Conservation (phyloP, 1,140 invertebrate species). For the Ephestia elutella region DNA sequence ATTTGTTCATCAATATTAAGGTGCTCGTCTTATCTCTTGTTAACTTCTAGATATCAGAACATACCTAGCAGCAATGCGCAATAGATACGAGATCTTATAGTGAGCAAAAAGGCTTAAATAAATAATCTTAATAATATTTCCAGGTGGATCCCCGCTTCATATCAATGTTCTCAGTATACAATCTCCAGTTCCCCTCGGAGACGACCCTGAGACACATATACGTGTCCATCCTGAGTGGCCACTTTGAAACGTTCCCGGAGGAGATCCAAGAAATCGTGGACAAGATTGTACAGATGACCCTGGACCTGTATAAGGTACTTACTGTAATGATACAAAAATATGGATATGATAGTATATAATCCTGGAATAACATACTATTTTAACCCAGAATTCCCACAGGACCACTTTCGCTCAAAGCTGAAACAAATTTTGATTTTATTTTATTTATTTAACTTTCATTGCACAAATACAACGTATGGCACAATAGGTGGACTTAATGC, state of each 20-base stretch:
- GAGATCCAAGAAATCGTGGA: slow-evolving; percentile 79
- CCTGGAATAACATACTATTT: no score
- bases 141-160: slow-evolving; percentile 90
- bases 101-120: not conserved
- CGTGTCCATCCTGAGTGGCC: slow-evolving; percentile 85
- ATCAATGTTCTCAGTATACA: slow-evolving; percentile 90
- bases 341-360: no score
- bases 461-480: no score
- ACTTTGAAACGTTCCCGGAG: slow-evolving; percentile 80
- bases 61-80: no score
- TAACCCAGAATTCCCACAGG: no score
- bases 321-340: no score
- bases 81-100: no score
- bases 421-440: not conserved
- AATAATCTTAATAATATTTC: slow-evolving; percentile 3
- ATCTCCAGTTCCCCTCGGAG: slow-evolving; percentile 87
- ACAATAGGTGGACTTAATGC: no score
- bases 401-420: no score
- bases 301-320: slow-evolving; percentile 91
- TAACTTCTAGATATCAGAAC: no score
- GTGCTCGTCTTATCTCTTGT: no score
- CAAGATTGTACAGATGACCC: slow-evolving; percentile 83
- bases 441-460: not conserved
- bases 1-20: no score
- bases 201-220: slow-evolving; percentile 88